phyloP scores from a whole-genome alignment of 1,140 invertebrate species.

The Nautilus pompilius region DNA sequence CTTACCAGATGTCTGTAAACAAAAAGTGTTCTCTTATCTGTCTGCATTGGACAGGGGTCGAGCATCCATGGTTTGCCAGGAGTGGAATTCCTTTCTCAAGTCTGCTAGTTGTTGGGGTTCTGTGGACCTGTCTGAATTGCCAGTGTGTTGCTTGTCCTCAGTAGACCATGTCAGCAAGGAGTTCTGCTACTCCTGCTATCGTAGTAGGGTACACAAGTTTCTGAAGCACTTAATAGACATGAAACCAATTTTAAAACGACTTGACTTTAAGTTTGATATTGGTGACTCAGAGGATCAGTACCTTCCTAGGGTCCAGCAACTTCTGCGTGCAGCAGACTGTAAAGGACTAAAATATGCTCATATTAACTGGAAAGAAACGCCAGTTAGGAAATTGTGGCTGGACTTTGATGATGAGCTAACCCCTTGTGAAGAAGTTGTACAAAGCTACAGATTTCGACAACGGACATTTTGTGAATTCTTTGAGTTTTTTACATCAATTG shows the following conservation, averaged over 20 bases:
- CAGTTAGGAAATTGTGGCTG: slow-evolving; percentile 38
- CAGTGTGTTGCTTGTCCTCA: slow-evolving; percentile 29
- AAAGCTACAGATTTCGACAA: slow-evolving; percentile 33
- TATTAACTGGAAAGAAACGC: slow-evolving; percentile 52
- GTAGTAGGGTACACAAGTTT: slow-evolving; percentile 33
- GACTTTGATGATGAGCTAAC: slow-evolving; percentile 16
- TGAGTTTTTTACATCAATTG: slow-evolving; percentile 33
- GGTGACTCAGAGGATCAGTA: slow-evolving; percentile 37
- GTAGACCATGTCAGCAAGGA: slow-evolving; percentile 24
- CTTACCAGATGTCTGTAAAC: slow-evolving; percentile 40
- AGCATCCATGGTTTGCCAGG: slow-evolving; percentile 27
- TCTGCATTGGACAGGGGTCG: slow-evolving; percentile 33
- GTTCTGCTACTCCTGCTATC: slow-evolving; percentile 39
- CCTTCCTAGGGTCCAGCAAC: slow-evolving; percentile 26
- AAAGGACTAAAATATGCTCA: slow-evolving; percentile 31
- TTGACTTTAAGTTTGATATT: slow-evolving; percentile 50
- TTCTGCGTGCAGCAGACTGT: slow-evolving; percentile 24
- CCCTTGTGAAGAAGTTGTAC: slow-evolving; percentile 29
- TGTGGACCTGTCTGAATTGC: slow-evolving; percentile 39
- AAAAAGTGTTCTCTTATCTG: slow-evolving; percentile 45
- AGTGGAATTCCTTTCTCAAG: slow-evolving; percentile 33
- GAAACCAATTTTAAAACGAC: slow-evolving; percentile 29
- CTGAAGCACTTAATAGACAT: slow-evolving; percentile 26
- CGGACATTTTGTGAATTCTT: slow-evolving; percentile 45
- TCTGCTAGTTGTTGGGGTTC: slow-evolving; percentile 38